Evolutionary conservation across 2,113 vertebrate genomes (phyloP), one percentile per base, ranked within the genome.

Genomic region (Murina feae): DNA sequence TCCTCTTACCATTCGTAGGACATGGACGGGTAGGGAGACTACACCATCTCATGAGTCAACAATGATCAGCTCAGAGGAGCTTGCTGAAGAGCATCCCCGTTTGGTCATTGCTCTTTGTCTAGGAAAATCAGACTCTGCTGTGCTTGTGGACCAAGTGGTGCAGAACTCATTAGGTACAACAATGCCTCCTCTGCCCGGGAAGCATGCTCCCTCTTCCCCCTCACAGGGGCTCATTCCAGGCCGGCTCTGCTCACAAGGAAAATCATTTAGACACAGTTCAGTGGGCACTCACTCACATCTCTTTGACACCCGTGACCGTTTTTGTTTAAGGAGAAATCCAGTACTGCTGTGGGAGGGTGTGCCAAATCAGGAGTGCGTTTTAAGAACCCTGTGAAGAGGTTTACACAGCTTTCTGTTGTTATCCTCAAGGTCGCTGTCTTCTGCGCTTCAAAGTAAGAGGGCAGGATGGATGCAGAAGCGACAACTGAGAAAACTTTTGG

Each of bases 91-190:
- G 51, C 8, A 13, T 4, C 53, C 75, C 53, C 74, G 37, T 69
- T 96, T 92, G 78, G 80, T 30, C 90, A 83, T 96, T 93, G 79
- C 92, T 92, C 95, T 94, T 98, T 98, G 98, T 98, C 89, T 96
- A 37, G 63, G 84, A 93, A 95, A 96, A 83, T 13, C 94, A 96
- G 96, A 89, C 97, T 98, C 97, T 94, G 98, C 97, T 98, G 97
- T 97, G 98, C 93, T 53, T 96, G 95, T 94, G 96, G 95, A 95
- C 92, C 89, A 89, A 98, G 87, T 91, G 84, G 95, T 95, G 97
- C 94, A 96, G 97, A 97, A 90, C 97, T 98, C 98, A 98, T 97
- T 98, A 96, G 97, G 96, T 89, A 85, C 82, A 98, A 98, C 98
- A 98, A 98, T 96, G 91, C 93, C 42, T 71, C 37, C 95, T 94